phyloP scores from a whole-genome alignment of 2,888 invertebrate species.

The Lucinisca nassula region DNA sequence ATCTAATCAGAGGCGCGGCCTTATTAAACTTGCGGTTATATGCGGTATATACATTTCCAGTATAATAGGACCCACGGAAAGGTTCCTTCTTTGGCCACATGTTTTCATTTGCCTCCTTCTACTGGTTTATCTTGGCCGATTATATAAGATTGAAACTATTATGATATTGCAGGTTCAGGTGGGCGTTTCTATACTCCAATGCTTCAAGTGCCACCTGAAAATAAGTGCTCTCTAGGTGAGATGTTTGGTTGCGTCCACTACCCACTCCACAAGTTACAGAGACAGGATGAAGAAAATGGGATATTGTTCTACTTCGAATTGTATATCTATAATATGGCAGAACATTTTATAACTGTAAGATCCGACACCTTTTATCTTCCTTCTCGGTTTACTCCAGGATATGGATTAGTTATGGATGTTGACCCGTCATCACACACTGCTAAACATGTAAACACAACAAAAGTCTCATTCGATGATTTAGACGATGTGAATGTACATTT shows the following conservation, averaged over 20 bases:
- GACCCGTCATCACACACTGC: too few relatives aligned
- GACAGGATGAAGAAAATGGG: not conserved
- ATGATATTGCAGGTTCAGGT: not conserved
- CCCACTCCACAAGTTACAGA: not conserved
- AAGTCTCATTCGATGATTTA: slow-evolving; percentile 31
- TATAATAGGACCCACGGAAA: too few relatives aligned
- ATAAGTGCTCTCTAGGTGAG: not conserved
- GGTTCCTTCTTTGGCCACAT: too few relatives aligned
- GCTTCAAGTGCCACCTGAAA: not conserved
- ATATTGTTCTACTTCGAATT: slow-evolving; percentile 24
- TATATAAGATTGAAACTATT: too few relatives aligned
- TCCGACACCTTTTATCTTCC: slow-evolving; percentile 21
- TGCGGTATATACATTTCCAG: too few relatives aligned
- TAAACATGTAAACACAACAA: too few relatives aligned
- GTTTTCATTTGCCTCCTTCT: too few relatives aligned
- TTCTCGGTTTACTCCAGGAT: not conserved
- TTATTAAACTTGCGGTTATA: too few relatives aligned
- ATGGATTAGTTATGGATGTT: not conserved
- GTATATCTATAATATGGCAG: slow-evolving; percentile 35
- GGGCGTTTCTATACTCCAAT: not conserved
- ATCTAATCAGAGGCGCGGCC: too few relatives aligned
- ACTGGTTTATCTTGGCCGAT: too few relatives aligned
- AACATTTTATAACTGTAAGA: slow-evolving; percentile 14
- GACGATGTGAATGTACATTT: slow-evolving; percentile 31
- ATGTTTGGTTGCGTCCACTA: not conserved